Evolutionary conservation across 2,888 invertebrate species (phyloP), one percentile per base, ranked within the genome.

Genomic region (Sarcophaga subvicina): DNA sequence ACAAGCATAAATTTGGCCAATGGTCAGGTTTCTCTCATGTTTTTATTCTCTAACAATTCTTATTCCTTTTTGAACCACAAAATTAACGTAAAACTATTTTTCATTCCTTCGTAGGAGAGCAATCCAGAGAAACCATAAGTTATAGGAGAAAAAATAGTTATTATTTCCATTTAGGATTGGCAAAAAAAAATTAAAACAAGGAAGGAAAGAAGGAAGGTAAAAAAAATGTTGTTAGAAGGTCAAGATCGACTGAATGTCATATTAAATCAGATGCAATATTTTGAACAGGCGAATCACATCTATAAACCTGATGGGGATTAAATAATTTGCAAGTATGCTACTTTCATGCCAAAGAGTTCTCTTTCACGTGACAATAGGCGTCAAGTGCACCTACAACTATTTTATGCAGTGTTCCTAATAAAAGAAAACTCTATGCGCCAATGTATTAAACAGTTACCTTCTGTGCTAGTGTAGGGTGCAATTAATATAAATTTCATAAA

Each of bases 81-180:
- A 66, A 76, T 82, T 76, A 71, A 82, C 54, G 62, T 82, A 67
- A 59, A 76, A 80, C 67, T 76, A 80, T 83, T 80, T 83, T 83
- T 83, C 71, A 80, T 76, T 67, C 72, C 14, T 71, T 59, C 49
- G 8, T 20, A 49, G 8, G 66, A 67, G 45, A 62, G 47, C 20
- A 85, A 45, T 2, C 60, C 63, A 63, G n/a, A 59, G 72, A 59
- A 79, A 20, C 49, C 47, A 77, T 78, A 49, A 83, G 62, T 76
- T 77, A 59, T 60, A 64, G 12, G 10, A 8, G 14, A 72, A 67
- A 49, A 83, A 60, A 71, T 80, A 59, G 54, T 66, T 27, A 77
- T 79, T 54, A 76, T 80, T 63, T 59, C 63, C 62, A n/a, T 72
- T 60, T 70, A 60, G 12, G 17, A n/a, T 22, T 47, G 72, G 72